phyloP scores from a whole-genome alignment of 2,888 invertebrate species.

The Scaptomyza flava region DNA sequence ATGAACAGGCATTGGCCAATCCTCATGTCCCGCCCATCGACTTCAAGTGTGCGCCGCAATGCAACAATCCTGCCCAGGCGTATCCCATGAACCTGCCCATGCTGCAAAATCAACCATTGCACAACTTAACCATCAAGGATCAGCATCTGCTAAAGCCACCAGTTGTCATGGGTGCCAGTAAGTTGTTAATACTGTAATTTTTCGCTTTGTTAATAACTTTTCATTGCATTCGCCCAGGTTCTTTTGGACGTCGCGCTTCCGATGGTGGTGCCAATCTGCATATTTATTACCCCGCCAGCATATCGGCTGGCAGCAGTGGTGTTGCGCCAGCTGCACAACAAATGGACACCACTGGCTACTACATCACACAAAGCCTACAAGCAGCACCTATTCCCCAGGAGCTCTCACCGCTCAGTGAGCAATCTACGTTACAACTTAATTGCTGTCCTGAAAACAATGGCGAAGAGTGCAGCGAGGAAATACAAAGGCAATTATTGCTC shows the following conservation, averaged over 20 bases:
- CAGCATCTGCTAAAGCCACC: slow-evolving; percentile 97
- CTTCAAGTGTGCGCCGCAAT: slow-evolving; percentile 82
- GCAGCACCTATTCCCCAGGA: slow-evolving; percentile 55
- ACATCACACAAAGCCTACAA: slow-evolving; percentile 67
- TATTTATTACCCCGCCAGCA: slow-evolving; percentile 86
- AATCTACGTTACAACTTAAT: slow-evolving; percentile 57
- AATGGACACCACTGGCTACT: slow-evolving; percentile 70
- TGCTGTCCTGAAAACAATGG: slow-evolving; percentile 58
- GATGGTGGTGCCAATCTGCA: slow-evolving; percentile 98
- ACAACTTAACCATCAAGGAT: slow-evolving; percentile 95
- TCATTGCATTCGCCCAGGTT: slow-evolving; percentile 84
- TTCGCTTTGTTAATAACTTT: not conserved
- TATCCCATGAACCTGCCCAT: slow-evolving; percentile 93
- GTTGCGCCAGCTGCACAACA: slow-evolving; percentile 56
- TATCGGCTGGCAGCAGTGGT: slow-evolving; percentile 74
- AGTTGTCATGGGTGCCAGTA: slow-evolving; percentile 93
- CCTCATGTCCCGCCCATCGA: slow-evolving; percentile 82
- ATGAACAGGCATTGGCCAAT: slow-evolving; percentile 89
- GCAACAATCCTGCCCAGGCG: slow-evolving; percentile 57
- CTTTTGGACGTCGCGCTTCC: slow-evolving; percentile 95
- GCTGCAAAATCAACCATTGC: slow-evolving; percentile 92
- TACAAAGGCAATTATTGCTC: slow-evolving; percentile 75
- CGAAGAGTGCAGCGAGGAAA: slow-evolving; percentile 84
- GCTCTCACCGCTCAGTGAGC: slow-evolving; percentile 64
- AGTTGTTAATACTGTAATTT: slow-evolving; percentile 68